These are phyloP conservation scores for Fulica atra DNA, from an alignment of 2,113 vertebrate species.

Conservation along the genomic window DNA sequence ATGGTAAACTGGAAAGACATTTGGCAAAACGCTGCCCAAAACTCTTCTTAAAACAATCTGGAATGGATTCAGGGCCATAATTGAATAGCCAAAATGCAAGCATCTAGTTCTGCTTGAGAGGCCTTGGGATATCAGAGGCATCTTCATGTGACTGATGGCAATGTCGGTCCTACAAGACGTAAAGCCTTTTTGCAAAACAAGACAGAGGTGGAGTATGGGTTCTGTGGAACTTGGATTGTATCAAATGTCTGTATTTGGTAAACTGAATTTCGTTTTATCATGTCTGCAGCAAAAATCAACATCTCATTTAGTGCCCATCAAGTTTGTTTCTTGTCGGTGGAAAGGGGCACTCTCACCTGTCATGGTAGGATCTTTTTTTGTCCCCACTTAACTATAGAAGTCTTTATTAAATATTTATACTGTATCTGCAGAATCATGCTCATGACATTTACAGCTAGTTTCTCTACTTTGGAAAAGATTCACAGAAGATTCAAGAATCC, in stretches of 20 bases:
- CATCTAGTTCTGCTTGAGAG: not conserved
- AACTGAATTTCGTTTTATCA: not conserved
- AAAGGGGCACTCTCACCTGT: not conserved
- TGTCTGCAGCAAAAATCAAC: not conserved
- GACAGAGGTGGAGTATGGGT: accelerated
- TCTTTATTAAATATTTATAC: not conserved
- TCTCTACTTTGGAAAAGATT: not conserved
- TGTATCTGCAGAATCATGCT: not conserved
- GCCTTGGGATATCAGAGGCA: not conserved
- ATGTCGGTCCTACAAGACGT: accelerated
- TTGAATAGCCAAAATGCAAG: not conserved
- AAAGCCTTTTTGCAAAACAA: not conserved
- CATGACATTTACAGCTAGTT: not conserved
- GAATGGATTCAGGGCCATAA: not conserved
- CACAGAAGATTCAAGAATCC: not conserved
- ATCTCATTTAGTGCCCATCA: not conserved
- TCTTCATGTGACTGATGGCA: not conserved
- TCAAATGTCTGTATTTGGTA: not conserved
- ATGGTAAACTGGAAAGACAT: not conserved
- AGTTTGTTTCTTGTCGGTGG: not conserved
- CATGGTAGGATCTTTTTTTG: not conserved
- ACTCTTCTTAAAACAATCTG: not conserved
- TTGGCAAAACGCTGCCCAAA: not conserved
- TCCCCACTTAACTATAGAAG: not conserved
- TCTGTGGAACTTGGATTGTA: not conserved